phyloP scores from a whole-genome alignment of 2,888 invertebrate genomes.

The Macroteleia sp. region DNA sequence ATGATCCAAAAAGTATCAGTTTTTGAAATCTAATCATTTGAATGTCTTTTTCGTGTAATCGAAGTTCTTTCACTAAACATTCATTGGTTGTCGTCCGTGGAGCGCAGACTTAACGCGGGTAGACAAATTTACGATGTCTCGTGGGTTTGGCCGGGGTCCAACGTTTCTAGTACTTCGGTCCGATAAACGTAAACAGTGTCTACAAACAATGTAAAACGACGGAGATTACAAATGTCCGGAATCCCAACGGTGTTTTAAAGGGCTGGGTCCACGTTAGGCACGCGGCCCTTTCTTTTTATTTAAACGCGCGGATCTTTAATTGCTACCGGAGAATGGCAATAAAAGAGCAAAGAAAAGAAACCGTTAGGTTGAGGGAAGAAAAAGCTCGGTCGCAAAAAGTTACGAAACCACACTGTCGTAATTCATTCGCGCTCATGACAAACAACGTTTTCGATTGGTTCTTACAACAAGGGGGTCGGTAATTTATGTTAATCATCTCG shows the following conservation, averaged over 20 bases:
- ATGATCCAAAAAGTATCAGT: background rate
- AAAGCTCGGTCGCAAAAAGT: slow-evolving; percentile 7
- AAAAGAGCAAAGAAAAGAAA: slow-evolving; percentile 56
- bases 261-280: slow-evolving; percentile 8
- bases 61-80: slow-evolving; percentile 41
- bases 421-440: slow-evolving; percentile 38
- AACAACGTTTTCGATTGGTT: slow-evolving; percentile 32
- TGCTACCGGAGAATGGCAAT: slow-evolving; percentile 67
- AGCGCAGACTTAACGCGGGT: slow-evolving; percentile 59
- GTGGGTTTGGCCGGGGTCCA: slow-evolving; percentile 67
- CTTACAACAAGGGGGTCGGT: background rate
- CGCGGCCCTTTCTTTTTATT: slow-evolving; percentile 65
- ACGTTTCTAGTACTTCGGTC: slow-evolving; percentile 53
- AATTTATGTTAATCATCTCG: slow-evolving; percentile 22
- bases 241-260: slow-evolving; percentile 49
- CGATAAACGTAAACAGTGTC: slow-evolving; percentile 68
- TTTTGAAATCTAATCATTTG: background rate
- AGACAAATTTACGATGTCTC: slow-evolving; percentile 68
- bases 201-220: slow-evolving; percentile 69
- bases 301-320: slow-evolving; percentile 66
- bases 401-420: slow-evolving; percentile 31
- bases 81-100: slow-evolving; percentile 64
- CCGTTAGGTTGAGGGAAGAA: slow-evolving; percentile 17
- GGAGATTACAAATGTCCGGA: slow-evolving; percentile 64
- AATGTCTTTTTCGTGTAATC: slow-evolving; percentile 20